Base-by-base conservation (phyloP, 2,113 vertebrate genomes). In the Lates calcarifer region DNA sequence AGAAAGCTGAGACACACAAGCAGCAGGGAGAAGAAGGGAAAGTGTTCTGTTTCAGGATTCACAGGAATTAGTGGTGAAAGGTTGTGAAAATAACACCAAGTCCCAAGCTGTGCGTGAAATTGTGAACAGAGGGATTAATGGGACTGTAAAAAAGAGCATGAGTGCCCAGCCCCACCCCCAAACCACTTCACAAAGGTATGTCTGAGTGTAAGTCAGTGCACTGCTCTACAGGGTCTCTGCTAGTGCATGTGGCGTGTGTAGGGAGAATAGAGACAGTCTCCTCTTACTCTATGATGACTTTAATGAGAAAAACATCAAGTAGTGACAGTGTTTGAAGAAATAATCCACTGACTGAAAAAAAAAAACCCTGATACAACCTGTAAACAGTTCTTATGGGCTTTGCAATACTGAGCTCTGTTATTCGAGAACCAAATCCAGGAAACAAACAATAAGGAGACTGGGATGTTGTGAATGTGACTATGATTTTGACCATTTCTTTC, bases 81-180 rank as follows among this genome's bases (percentile, higher is more conserved):
- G 87, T 94, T 94, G 94, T 92, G 94, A 94, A 95, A 94, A 94
- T 91, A 93, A 95, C 89, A 94, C 92, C 88, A 11, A 57, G 73
- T 71, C 81, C 79, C 82, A 92, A 90, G 93, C 91, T 92, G 91
- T 92, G 94, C 89, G 87, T 95, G 94, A 95, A 95, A 95, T 95
- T 81, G 89, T 84, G 91, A 94, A 94, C 93, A 94, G 93, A 88
- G 88, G 92, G 94, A 94, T 94, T 94, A 95, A 93, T 92, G 83
- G 85, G 88, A 91, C 77, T 90, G 92, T 94, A 93, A 94, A 91
- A 61, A 91, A 82, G 89, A 93, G 91, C 86, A 88, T 93, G 91
- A 89, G 85, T 77, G 71, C 60, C 55, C 70, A 51, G 5, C 66
- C 73, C 65, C 39, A 24, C 71, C 51, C 81, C 63, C 47, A 47